Conservation (phyloP, 1,140 invertebrate genomes). For the Penaeus japonicus region DNA sequence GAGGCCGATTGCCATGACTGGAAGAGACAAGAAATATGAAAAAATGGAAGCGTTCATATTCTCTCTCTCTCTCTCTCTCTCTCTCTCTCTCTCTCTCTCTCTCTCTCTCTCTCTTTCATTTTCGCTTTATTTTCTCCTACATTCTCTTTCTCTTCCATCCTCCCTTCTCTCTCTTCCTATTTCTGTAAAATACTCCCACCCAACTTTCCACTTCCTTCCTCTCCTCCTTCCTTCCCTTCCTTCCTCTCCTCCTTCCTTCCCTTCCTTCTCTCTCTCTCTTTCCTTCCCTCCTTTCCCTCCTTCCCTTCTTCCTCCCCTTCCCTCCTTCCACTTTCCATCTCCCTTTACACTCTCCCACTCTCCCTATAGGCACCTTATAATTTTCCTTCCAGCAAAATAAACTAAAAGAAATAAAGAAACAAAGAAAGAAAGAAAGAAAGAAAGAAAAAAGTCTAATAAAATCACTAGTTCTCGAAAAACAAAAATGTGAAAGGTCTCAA, state of each 20-base stretch:
- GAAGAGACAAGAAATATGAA: too few relatives aligned
- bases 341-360: too few relatives aligned
- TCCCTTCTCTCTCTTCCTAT: not conserved
- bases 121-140: not conserved
- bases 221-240: not conserved
- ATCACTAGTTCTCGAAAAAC: too few relatives aligned
- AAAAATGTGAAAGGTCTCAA: too few relatives aligned
- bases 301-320: not conserved
- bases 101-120: not conserved
- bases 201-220: not conserved
- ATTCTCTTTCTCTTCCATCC: not conserved
- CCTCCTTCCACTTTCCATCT: not conserved
- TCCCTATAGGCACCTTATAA: too few relatives aligned
- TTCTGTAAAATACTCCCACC: not conserved
- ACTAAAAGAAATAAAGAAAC: too few relatives aligned
- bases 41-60: too few relatives aligned
- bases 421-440: too few relatives aligned
- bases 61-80: not conserved
- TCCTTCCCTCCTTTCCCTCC: not conserved
- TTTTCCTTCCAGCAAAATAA: too few relatives aligned
- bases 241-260: not conserved
- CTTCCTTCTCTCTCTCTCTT: not conserved
- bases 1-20: too few relatives aligned
- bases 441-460: too few relatives aligned
- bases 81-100: not conserved